Conservation (phyloP, 2,888 invertebrate species). For the Marronus borbonicus region DNA sequence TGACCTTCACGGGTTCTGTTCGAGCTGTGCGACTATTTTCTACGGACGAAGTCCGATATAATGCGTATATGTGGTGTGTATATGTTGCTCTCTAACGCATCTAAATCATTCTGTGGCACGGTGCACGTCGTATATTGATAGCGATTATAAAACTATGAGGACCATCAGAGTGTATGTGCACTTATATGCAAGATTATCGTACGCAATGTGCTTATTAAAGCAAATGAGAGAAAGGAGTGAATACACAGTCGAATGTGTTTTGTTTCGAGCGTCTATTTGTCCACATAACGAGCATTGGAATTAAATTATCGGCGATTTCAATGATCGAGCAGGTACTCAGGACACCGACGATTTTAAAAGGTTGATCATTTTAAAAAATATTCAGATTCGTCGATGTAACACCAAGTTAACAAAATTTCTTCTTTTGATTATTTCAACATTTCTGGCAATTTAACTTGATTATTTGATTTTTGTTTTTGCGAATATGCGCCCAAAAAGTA, state of each 20-base stretch:
- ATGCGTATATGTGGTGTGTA: background rate
- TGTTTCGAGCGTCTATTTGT: background rate
- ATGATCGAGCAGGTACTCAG: constrained; percentile 12
- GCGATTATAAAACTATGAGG: background rate
- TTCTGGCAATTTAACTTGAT: no score
- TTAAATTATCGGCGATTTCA: constrained; percentile 18
- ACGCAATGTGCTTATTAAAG: background rate
- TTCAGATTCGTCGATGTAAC: background rate
- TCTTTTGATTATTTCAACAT: no score
- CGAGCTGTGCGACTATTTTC: constrained; percentile 1
- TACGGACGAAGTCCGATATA: constrained; percentile 1
- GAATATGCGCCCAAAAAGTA: no score
- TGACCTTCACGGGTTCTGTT: background rate
- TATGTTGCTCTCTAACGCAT: constrained; percentile 15
- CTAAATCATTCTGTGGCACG: constrained; percentile 7
- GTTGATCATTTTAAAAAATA: no score
- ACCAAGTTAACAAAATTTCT: no score
- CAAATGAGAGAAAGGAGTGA: background rate
- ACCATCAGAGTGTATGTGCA: background rate
- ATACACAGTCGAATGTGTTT: background rate
- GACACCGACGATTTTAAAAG: background rate
- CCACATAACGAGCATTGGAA: no score
- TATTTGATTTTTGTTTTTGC: no score
- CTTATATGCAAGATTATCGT: background rate
- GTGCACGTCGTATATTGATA: constrained; percentile 1